Evolutionary conservation across 2,113 vertebrate genomes (phyloP).

Genomic region (Tyto alba): DNA sequence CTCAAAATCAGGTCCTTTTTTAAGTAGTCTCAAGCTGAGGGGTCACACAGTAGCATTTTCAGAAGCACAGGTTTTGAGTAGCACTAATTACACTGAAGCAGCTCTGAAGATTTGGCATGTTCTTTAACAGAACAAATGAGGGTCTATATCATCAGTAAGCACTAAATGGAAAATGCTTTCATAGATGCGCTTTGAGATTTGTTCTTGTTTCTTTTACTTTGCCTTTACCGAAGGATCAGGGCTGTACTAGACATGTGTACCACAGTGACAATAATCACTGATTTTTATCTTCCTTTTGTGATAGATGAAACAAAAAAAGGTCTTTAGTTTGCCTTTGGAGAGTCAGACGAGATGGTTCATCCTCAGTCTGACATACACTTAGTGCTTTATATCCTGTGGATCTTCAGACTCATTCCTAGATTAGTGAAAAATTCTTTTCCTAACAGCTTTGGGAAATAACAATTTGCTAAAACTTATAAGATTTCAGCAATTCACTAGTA

Average conservation of each 20-base stretch:
- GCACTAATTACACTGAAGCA: not conserved
- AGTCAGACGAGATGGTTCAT: not conserved
- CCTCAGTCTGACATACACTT: not conserved
- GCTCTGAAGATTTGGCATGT: not conserved
- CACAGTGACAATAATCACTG: not conserved
- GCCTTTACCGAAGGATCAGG: not conserved
- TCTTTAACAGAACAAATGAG: not conserved
- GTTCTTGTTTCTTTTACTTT: not conserved
- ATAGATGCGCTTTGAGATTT: not conserved
- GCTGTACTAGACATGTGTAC: not conserved
- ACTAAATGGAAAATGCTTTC: not conserved
- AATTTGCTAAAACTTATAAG: not conserved
- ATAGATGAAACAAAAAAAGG: not conserved
- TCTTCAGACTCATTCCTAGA: not conserved
- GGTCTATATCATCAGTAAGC: not conserved
- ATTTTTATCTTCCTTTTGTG: not conserved
- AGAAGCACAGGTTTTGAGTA: not conserved
- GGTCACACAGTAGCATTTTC: not conserved
- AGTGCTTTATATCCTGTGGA: not conserved
- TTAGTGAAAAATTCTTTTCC: not conserved
- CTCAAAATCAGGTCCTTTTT: not conserved
- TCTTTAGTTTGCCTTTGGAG: not conserved
- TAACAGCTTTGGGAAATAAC: not conserved
- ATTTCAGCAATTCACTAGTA: not conserved
- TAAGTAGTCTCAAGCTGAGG: not conserved